These are phyloP conservation scores for Coendou prehensilis DNA, from an alignment of 2,797 vertebrate species.

Conservation along the genomic window DNA sequence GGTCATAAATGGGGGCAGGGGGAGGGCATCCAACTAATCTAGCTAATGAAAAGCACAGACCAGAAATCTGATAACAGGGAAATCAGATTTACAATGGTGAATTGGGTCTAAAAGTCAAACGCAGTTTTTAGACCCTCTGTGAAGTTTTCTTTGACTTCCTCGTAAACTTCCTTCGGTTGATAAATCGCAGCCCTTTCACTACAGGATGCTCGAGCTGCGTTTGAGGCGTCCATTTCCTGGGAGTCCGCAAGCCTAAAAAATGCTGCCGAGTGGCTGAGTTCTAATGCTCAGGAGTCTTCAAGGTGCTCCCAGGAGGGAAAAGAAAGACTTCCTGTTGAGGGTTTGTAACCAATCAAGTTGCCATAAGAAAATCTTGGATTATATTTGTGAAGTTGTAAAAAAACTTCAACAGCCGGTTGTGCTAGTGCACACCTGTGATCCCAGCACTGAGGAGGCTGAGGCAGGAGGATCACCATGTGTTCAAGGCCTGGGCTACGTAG, in stretches of 20 bases:
- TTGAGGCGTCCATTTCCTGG: neutral
- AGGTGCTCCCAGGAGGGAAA: neutral
- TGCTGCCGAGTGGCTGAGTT: fast-evolving
- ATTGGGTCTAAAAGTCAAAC: slow-evolving; percentile 61
- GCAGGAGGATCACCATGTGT: neutral
- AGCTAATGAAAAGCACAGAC: slow-evolving; percentile 47
- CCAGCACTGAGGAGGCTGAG: neutral
- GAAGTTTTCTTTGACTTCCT: slow-evolving; percentile 56
- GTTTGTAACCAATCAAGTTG: neutral
- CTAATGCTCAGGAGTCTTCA: neutral
- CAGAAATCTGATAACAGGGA: slow-evolving; percentile 60
- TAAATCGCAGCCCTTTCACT: neutral
- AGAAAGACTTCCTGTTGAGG: neutral
- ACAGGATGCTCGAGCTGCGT: neutral
- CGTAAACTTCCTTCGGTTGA: neutral
- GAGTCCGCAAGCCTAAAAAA: neutral
- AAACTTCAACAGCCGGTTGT: neutral
- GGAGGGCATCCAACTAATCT: neutral
- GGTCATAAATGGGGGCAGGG: neutral
- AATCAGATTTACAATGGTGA: slow-evolving; percentile 65
- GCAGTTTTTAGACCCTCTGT: neutral
- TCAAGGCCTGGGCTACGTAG: neutral
- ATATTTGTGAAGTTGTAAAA: neutral
- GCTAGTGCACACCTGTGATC: neutral
- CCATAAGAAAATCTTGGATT: neutral